Conservation (phyloP, 1,140 invertebrate species). For the Aphelenchoides avenae region DNA sequence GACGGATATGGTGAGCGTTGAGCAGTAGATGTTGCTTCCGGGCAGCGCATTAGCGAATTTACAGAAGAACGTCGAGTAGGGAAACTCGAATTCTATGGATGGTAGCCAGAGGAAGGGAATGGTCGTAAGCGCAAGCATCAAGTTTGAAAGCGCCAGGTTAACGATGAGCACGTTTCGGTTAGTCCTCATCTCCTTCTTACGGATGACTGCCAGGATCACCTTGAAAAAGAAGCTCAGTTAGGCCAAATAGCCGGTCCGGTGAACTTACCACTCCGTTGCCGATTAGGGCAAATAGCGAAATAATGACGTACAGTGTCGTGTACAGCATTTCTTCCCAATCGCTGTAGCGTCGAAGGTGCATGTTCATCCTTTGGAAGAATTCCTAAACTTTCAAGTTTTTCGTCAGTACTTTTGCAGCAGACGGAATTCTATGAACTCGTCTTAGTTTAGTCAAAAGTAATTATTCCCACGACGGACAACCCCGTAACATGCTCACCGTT, state of each 20-base stretch:
- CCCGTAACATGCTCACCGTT: no score
- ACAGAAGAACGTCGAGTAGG: constrained; percentile 59
- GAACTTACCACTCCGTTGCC: constrained; percentile 52
- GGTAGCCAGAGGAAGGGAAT: constrained; percentile 61
- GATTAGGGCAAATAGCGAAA: constrained; percentile 54
- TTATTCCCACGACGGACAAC: no score
- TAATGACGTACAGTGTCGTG: constrained; percentile 50
- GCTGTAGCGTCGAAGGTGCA: constrained; percentile 47
- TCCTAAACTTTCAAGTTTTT: no score
- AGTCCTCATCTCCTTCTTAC: constrained; percentile 58
- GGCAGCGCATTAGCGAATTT: constrained; percentile 60
- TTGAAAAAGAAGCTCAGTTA: constrained; percentile 8
- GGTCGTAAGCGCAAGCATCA: constrained; percentile 41
- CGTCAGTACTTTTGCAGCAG: no score
- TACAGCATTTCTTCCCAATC: constrained; percentile 53
- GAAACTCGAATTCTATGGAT: constrained; percentile 60
- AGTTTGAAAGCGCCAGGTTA: constrained; percentile 61
- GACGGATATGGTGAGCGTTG: constrained; percentile 60
- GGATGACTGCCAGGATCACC: constrained; percentile 58
- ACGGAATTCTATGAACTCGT: no score
- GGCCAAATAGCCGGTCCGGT: not conserved
- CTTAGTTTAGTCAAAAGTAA: no score
- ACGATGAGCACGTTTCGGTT: constrained; percentile 60
- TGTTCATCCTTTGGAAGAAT: constrained; percentile 44
- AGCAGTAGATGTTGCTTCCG: constrained; percentile 61